Evolutionary conservation across 2,113 vertebrate genomes (phyloP), one percentile per base, ranked within the genome.

Genomic region (Xyrauchen texanus): DNA sequence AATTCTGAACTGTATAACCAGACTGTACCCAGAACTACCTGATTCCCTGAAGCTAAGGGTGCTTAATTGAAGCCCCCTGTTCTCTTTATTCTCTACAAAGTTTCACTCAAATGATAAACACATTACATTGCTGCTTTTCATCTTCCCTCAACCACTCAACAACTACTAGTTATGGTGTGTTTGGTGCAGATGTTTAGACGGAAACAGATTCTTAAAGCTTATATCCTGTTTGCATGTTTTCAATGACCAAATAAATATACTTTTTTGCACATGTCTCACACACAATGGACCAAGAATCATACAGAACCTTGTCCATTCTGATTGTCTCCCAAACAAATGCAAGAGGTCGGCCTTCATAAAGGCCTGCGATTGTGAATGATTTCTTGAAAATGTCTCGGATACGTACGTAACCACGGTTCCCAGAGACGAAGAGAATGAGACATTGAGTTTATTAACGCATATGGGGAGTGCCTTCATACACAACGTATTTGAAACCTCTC

Each of bases 171-270:
- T 83, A 81, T 76, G 76, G 76, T 84, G 70, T 51, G 74, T 81
- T 83, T 83, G 55, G 61, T 77, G 53, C 82, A 86, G 78, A 83
- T 85, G 81, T 86, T 83, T 76, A 8, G 47, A 42, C 34, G 74
- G 52, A 84, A 80, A 82, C 69, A 8, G 51, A 77, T 77, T 84
- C 82, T 53, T 45, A 83, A 82, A 86, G 62, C 77, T 73, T 83
- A 84, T 79, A 81, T 84, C 83, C 85, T 81, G 80, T 85, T 76
- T 82, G 82, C 76, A 80, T 88, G 85, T 81, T 86, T 86, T 73
- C 60, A 75, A 85, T 84, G 82, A 58, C 53, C 75, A 83, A 81
- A 85, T 82, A 82, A 84, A 86, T 80, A 82, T 83, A 86, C 78
- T 79, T 69, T 79, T 85, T 65, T 80, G 64, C 78, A 78, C 64